A percentile compares a stretch with the other conserved stretches of the same genome.
Conservation (phyloP, 2,797 vertebrate species). For the Huso huso region DNA sequence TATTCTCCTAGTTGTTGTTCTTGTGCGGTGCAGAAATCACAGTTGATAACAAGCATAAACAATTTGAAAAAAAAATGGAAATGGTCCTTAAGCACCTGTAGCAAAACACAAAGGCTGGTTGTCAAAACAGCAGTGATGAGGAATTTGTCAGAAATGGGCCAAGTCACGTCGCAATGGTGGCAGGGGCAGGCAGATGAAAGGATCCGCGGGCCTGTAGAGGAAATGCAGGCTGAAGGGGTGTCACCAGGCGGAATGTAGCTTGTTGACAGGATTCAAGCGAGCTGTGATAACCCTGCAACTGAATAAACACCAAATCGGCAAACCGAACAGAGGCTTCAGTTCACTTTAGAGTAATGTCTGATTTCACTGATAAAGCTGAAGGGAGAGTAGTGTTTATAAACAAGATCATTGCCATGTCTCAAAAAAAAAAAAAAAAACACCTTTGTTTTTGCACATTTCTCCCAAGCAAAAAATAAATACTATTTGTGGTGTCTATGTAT, state of each 20-base stretch:
- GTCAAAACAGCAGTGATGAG: slow-evolving; percentile 48
- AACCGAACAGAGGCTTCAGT: slow-evolving; percentile 1
- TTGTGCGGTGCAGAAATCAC: slow-evolving; percentile 51
- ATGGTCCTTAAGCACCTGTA: slow-evolving; percentile 59
- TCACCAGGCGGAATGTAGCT: slow-evolving; percentile 46
- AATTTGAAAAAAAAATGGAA: slow-evolving; percentile 20
- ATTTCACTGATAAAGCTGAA: background rate
- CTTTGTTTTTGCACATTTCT: too few relatives aligned
- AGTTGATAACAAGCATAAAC: slow-evolving; percentile 42
- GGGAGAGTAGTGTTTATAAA: background rate
- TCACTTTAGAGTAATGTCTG: slow-evolving; percentile 1
- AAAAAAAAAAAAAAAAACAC: too few relatives aligned
- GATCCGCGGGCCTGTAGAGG: slow-evolving; percentile 37
- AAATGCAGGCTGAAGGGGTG: slow-evolving; percentile 54
- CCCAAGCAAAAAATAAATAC: too few relatives aligned
- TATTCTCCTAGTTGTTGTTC: slow-evolving; percentile 31
- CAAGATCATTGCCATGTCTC: too few relatives aligned
- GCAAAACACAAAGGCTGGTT: slow-evolving; percentile 56
- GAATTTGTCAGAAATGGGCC: slow-evolving; percentile 59
- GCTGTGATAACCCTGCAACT: slow-evolving; percentile 43
- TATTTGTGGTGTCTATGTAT: too few relatives aligned
- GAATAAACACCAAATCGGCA: slow-evolving; percentile 26
- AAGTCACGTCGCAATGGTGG: slow-evolving; percentile 58
- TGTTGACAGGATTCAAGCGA: slow-evolving; percentile 62
- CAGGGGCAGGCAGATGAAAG: slow-evolving; percentile 58